Percentiles rank a stretch among this genome's conserved stretches.
These are phyloP conservation scores for Brachionus paranguensis DNA, from an alignment of 1,140 invertebrate species.

Conservation along the genomic window DNA sequence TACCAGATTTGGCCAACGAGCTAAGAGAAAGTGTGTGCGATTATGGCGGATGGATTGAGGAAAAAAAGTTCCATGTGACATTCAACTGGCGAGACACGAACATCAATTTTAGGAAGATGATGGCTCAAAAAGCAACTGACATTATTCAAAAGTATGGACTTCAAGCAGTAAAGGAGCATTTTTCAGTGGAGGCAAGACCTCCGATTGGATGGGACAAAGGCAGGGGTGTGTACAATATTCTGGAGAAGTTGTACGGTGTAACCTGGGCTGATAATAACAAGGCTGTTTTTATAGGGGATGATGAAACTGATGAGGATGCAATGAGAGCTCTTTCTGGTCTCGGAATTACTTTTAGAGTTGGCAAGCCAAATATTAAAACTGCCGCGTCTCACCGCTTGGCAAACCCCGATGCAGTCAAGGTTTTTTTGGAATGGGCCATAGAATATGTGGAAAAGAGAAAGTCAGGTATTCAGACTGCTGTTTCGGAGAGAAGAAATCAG, in stretches of 20 bases:
- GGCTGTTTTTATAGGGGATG: conserved; percentile 82
- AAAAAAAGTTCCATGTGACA: conserved; percentile 76
- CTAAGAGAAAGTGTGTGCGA: conserved; percentile 76
- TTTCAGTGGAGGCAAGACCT: conserved; percentile 76
- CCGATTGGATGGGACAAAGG: conserved; percentile 83
- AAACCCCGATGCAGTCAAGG: neutral
- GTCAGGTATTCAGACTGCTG: neutral
- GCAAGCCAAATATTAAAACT: conserved; percentile 38
- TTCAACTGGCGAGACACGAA: conserved; percentile 73
- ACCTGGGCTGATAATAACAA: conserved; percentile 83
- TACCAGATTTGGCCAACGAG: conserved; percentile 68
- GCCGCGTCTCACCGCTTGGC: neutral
- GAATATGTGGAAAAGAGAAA: conserved; percentile 11
- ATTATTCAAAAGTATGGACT: conserved; percentile 1
- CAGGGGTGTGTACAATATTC: conserved; percentile 77
- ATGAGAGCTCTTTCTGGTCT: conserved; percentile 71
- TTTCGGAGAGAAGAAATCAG: conserved; percentile 10
- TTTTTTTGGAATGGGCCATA: conserved; percentile 28
- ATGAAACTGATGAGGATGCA: conserved; percentile 81
- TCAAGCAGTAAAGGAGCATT: conserved; percentile 61
- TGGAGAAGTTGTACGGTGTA: conserved; percentile 77
- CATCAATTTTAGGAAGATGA: conserved; percentile 55
- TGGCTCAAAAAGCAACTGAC: conserved; percentile 54
- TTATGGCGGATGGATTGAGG: conserved; percentile 83
- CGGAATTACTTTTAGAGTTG: conserved; percentile 78